Percentiles rank a stretch among this genome's conserved stretches.
Conservation (phyloP, 2,797 vertebrate species). For the Micrastur ruficollis region DNA sequence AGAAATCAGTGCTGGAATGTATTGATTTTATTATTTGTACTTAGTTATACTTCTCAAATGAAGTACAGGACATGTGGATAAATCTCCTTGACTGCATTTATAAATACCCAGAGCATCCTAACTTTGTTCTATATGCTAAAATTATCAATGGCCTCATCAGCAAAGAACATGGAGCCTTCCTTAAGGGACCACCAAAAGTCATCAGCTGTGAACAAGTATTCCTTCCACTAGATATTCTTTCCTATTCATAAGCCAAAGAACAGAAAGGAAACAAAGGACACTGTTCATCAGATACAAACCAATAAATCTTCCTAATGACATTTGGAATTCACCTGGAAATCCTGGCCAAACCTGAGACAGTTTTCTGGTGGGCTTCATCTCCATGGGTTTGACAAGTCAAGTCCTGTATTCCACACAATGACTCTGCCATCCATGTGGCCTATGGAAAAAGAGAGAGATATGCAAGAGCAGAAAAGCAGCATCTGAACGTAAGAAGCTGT, state of each 20-base stretch:
- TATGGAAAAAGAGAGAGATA: background rate
- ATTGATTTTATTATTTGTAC: background rate
- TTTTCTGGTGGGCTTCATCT: background rate
- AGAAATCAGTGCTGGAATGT: background rate
- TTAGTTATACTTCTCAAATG: background rate
- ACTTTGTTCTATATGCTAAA: background rate
- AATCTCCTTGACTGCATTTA: background rate
- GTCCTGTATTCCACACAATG: background rate
- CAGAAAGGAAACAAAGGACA: background rate
- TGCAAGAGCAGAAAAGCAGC: background rate
- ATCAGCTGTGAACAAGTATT: background rate
- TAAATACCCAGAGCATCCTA: background rate
- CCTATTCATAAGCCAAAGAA: background rate
- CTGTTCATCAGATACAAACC: background rate
- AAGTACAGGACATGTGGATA: background rate
- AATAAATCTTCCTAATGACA: background rate
- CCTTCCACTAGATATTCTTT: background rate
- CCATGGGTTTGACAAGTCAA: background rate
- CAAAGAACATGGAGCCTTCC: background rate
- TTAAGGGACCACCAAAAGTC: background rate
- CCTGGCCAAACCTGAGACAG: background rate
- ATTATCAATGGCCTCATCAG: background rate
- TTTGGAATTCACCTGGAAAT: constrained; percentile 6
- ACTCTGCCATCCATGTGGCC: rapidly evolving
- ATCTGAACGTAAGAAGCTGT: background rate